phyloP scores from a whole-genome alignment of 2,888 invertebrate genomes.

The Anoncus sp. region DNA sequence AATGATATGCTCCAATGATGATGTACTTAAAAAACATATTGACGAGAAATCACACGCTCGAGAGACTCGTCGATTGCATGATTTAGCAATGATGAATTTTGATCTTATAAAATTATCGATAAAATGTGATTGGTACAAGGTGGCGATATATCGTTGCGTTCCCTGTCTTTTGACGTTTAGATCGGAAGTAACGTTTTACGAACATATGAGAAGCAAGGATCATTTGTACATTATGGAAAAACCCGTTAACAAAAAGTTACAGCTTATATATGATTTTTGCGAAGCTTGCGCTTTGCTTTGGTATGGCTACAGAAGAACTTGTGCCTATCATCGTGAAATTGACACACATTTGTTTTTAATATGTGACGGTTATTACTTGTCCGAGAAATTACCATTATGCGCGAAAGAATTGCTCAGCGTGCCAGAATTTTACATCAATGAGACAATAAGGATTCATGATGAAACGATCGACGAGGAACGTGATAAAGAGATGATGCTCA shows the following conservation, averaged over 20 bases:
- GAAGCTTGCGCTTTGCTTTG: constrained; percentile 47
- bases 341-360: constrained; percentile 40
- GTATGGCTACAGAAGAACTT: constrained; percentile 51
- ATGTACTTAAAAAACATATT: constrained; percentile 29
- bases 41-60: constrained; percentile 1
- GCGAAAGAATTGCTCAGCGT: constrained; percentile 21
- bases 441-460: constrained; percentile 60
- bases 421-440: constrained; percentile 58
- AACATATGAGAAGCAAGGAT: neutral
- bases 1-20: constrained; percentile 53
- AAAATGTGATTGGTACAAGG: constrained; percentile 13
- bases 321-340: constrained; percentile 31
- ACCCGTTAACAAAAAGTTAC: neutral
- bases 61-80: neutral
- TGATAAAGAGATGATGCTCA: constrained; percentile 56
- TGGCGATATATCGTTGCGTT: constrained; percentile 1
- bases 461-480: constrained; percentile 43
- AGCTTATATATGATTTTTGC: constrained; percentile 51
- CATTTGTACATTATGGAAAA: neutral
- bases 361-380: constrained; percentile 21
- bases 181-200: neutral
- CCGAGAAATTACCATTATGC: constrained; percentile 25
- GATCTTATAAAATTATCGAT: neutral
- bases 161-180: neutral
- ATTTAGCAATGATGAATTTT: constrained; percentile 3